Conservation (phyloP, 2,113 vertebrate genomes). For the Xiphophorus maculatus region DNA sequence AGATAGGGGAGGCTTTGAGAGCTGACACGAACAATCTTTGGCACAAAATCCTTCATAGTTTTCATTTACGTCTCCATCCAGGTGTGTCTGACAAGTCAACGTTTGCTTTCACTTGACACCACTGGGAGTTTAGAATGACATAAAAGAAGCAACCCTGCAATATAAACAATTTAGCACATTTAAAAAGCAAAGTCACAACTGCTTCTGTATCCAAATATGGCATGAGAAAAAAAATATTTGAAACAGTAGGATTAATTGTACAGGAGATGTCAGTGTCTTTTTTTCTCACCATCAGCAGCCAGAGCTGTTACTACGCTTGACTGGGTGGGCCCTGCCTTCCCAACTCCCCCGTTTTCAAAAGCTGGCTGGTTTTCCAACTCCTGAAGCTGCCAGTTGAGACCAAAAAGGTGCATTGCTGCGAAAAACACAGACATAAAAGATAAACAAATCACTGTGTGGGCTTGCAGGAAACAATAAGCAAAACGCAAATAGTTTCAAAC, state of each 20-base stretch:
- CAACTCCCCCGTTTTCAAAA: slow-evolving; percentile 92
- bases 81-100: neutral
- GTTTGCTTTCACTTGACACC: neutral
- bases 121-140: neutral
- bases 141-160: neutral
- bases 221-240: neutral
- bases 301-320: slow-evolving; percentile 87
- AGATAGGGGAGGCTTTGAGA: neutral
- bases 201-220: neutral
- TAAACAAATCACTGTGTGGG: slow-evolving; percentile 49
- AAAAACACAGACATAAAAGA: slow-evolving; percentile 56
- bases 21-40: neutral
- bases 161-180: neutral
- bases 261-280: slow-evolving; percentile 17
- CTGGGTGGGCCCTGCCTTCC: slow-evolving; percentile 87
- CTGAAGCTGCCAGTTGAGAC: slow-evolving; percentile 97
- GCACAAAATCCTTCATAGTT: neutral
- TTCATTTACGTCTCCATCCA: neutral
- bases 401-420: slow-evolving; percentile 96
- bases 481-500: slow-evolving; percentile 45
- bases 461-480: slow-evolving; percentile 56
- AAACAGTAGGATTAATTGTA: neutral
- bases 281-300: slow-evolving; percentile 86
- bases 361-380: slow-evolving; percentile 91
- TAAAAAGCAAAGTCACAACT: neutral